phyloP scores from a whole-genome alignment of 2,113 vertebrate species.

The Phaethon lepturus region DNA sequence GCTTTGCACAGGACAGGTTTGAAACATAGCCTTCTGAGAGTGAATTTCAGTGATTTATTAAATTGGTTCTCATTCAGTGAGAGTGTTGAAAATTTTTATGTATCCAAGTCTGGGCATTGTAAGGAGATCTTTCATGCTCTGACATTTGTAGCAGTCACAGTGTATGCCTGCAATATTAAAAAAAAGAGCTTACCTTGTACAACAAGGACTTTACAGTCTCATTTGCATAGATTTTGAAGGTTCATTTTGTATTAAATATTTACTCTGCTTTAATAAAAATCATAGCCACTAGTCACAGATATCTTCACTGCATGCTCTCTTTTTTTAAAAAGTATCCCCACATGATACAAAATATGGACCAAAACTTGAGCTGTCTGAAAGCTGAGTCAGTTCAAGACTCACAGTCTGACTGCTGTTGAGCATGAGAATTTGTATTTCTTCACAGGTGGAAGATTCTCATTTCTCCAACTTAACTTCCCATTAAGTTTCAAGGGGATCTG shows the following conservation, averaged over 20 bases:
- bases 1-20: not conserved
- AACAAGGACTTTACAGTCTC: not conserved
- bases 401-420: not conserved
- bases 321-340: not conserved
- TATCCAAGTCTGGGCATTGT: not conserved
- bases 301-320: not conserved
- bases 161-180: not conserved
- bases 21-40: constrained; percentile 28
- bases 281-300: not conserved
- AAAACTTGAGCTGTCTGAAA: not conserved
- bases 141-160: not conserved
- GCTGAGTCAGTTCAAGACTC: not conserved
- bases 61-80: constrained; percentile 31
- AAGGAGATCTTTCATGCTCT: not conserved
- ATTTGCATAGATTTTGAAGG: constrained; percentile 17
- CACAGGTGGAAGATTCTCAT: not conserved
- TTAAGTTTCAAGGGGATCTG: not conserved
- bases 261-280: constrained; percentile 15
- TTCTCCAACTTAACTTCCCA: not conserved
- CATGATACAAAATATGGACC: not conserved
- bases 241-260: constrained; percentile 15
- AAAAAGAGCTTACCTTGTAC: not conserved
- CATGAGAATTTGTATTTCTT: not conserved
- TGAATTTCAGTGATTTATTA: constrained; percentile 61
- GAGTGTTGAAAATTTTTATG: not conserved